phyloP scores from a whole-genome alignment of 92 coral and sea anemone species.

The Phenganax stokvisi region DNA sequence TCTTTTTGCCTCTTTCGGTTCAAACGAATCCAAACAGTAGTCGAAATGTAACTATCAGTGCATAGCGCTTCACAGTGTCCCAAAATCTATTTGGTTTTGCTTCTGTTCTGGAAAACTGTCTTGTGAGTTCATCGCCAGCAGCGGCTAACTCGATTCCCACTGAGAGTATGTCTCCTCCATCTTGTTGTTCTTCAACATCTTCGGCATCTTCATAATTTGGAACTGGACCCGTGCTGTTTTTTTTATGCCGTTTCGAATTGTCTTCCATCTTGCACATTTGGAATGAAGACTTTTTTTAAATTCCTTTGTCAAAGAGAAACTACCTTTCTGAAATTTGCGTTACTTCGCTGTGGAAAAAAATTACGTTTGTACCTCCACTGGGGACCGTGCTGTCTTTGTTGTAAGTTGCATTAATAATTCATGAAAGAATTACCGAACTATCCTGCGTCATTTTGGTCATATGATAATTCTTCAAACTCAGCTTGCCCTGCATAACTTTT shows the following conservation, averaged over 20 bases:
- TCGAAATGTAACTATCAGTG: constrained; percentile 19
- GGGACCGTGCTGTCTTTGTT: neutral
- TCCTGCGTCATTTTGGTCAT: neutral
- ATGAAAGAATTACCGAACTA: neutral
- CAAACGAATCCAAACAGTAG: constrained; percentile 16
- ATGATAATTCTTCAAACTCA: neutral
- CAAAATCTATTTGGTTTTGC: neutral
- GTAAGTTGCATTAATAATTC: neutral
- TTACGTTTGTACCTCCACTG: neutral
- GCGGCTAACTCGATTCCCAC: constrained; percentile 11
- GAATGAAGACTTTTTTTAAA: neutral
- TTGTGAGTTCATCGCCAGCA: constrained; percentile 29
- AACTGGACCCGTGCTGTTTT: neutral
- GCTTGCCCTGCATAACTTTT: too few relatives aligned
- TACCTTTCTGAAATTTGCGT: neutral
- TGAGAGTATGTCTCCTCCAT: constrained; percentile 1
- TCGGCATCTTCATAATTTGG: neutral
- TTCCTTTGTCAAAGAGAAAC: neutral
- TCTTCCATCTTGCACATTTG: constrained; percentile 28
- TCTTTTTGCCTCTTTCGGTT: neutral
- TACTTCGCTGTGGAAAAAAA: neutral
- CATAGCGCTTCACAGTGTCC: constrained; percentile 23
- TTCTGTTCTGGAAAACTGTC: constrained; percentile 10
- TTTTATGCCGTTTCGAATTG: too few relatives aligned
- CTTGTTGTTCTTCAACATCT: neutral